Evolutionary conservation across 1,140 invertebrate species (phyloP), one percentile per base, ranked within the genome.

Genomic region (Bicyclus anynana): DNA sequence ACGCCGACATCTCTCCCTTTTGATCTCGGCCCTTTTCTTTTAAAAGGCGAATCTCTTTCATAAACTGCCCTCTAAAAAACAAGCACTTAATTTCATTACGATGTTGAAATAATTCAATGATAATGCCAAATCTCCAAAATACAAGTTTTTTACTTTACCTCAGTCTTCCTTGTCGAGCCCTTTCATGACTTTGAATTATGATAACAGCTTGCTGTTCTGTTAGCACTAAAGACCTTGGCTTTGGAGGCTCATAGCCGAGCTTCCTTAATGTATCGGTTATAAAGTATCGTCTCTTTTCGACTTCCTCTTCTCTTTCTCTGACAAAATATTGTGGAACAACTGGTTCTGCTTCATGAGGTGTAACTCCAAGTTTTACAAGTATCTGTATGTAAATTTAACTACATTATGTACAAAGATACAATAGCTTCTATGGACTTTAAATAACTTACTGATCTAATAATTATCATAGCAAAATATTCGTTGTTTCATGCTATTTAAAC

Each of bases 181-280:
- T 87, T 84, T 98, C 97, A 72, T 98, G 96, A 20, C 93, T 93
- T 82, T 98, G 97, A 53, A 99, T 94, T 1, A 97, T 89, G 23
- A 92, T 89, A 29, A 98, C 93, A 0, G 97, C 96, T 86, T 98
- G 94, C 29, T 94, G 91, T 74, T 96, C 92, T 0, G 93, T 94
- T 75, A 97, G 91, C 5, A 90, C 85, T 23, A 84, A 58, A 13
- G 80, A 77, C 16, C 88, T 83, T 53, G 90, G 90, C 40, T 92
- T 90, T 49, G 93, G 92, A 29, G 93, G 91, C 37, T 93, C 89
- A 71, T 91, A 92, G 0, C 94, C 94, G 1, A 95, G 65, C 67
- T 91, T 94, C 14, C 90, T 90, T 12, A 95, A 77, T 1, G 92
- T 92, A 17, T 92, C 89, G 40, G 92, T 90, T 47, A 95, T 93